Base-by-base conservation (phyloP, 1,140 invertebrate genomes). In the Drosophila guanche region DNA sequence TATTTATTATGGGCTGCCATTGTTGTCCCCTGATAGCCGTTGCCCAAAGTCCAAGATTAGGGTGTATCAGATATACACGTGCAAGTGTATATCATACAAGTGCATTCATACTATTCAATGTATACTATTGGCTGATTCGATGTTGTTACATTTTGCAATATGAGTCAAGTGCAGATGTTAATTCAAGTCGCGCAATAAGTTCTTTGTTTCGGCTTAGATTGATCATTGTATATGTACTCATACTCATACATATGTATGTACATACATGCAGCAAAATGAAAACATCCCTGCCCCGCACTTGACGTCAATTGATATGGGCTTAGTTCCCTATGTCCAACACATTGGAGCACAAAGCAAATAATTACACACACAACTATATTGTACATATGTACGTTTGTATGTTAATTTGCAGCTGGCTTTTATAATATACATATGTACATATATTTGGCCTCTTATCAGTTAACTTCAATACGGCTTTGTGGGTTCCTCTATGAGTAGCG, bases 291-390 rank as follows among this genome's bases (percentile, higher is more conserved):
- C 6, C 1, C 12, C 23, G 10, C 67, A 69, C 48, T 72, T 72
- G 67, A 72, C 69, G 70, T 65, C 72, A 73, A 65, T 71, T 23
- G 50, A 56, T 48, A 42, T 71, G 67, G 57, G 51, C 51, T 67
- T 61, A 72, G 56, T 72, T 72, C 72, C 68, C 69, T 73, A 73
- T 50, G 72, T 55, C 51, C 23, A 52, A 10, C 25, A 22, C 59
- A 74, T 74, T 74, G 65, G 69, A 65, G 60, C 45, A 63, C 70
- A 74, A 65, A 74, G 70, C 51, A 72, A 71, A 72, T 23, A 61
- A 43, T 12, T 12, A 40, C 22, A 23, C 2, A 47, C 12, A 10
- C 12, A 43, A 10, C 12, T 45, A 42, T 8, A 22, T 20, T 20
- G 16, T 8, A n/a, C 22, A 22, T n/a, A 29, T 48, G n/a, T 37